phyloP scores from a whole-genome alignment of 1,140 invertebrate species.

The Conus betulinus region DNA sequence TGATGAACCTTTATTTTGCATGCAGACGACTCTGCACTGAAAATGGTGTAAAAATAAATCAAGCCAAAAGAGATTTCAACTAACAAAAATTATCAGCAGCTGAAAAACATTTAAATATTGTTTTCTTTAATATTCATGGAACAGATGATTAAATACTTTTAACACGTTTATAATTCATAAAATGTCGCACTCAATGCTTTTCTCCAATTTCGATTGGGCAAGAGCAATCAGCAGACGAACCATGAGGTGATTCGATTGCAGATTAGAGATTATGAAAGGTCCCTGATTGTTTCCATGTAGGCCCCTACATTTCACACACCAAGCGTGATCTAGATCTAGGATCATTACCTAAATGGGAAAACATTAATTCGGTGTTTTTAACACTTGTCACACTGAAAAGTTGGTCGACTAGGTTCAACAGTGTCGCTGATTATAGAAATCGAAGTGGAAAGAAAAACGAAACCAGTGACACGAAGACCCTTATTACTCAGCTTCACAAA shows the following conservation, averaged over 20 bases:
- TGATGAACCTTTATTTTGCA: slow-evolving; percentile 7
- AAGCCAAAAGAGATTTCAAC: not conserved
- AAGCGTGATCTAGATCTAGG: too few species aligned
- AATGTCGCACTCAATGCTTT: not conserved
- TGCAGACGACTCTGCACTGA: slow-evolving; percentile 8
- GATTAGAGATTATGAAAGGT: not conserved
- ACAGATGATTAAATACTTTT: not conserved
- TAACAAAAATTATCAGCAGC: too few species aligned
- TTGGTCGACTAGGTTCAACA: too few species aligned
- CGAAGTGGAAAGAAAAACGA: too few species aligned
- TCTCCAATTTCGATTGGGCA: slow-evolving; percentile 22
- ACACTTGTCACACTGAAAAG: too few species aligned
- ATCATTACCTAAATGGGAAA: too few species aligned
- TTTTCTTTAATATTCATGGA: not conserved
- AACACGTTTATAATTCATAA: not conserved
- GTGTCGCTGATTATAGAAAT: too few species aligned
- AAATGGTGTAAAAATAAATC: slow-evolving; percentile 10
- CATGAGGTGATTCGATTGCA: slow-evolving; percentile 22
- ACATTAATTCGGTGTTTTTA: too few species aligned
- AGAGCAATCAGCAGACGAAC: slow-evolving; percentile 44
- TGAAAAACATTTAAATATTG: not conserved
- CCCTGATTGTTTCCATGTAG: too few species aligned
- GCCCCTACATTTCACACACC: too few species aligned
- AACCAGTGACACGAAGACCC: too few species aligned
- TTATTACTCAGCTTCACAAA: too few species aligned